Percentiles rank a stretch among this genome's conserved stretches.
Conservation (phyloP, 2,888 invertebrate species). For the Polylopha cassiicola region DNA sequence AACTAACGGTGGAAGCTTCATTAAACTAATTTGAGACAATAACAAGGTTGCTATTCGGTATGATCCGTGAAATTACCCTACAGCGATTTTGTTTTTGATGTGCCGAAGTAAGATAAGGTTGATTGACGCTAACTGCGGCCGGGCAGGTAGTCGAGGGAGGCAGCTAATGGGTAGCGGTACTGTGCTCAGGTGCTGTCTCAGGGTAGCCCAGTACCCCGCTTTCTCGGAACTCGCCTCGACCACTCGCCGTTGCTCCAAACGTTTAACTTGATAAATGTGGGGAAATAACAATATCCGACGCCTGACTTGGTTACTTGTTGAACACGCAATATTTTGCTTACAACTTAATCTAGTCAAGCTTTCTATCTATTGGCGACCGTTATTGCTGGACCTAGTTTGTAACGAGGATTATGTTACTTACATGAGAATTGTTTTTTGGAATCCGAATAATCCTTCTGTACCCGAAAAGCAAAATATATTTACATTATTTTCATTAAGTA, state of each 20-base stretch:
- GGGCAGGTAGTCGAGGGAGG: slow-evolving; percentile 31
- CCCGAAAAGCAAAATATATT: too few relatives aligned
- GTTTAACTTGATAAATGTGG: slow-evolving; percentile 32
- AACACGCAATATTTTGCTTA: slow-evolving; percentile 30
- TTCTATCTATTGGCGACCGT: too few relatives aligned
- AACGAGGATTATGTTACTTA: too few relatives aligned
- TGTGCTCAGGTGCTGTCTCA: slow-evolving; percentile 28
- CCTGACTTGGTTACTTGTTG: slow-evolving; percentile 30
- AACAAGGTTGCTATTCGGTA: slow-evolving; percentile 11
- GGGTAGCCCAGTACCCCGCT: slow-evolving; percentile 44
- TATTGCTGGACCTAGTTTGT: too few relatives aligned
- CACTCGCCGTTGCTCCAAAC: slow-evolving; percentile 25
- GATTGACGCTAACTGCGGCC: slow-evolving; percentile 40
- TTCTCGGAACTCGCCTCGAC: slow-evolving; percentile 47
- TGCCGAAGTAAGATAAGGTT: slow-evolving; percentile 27
- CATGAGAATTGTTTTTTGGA: too few relatives aligned
- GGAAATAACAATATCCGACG: slow-evolving; percentile 31
- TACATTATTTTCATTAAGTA: too few relatives aligned
- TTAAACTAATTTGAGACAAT: too few relatives aligned
- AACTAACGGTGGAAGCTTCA: too few relatives aligned
- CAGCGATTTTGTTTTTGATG: slow-evolving; percentile 37
- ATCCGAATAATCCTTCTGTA: too few relatives aligned
- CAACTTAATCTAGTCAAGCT: slow-evolving; percentile 11
- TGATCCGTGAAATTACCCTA: slow-evolving; percentile 35
- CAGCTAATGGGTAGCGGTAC: slow-evolving; percentile 40